Conservation (phyloP, 2,888 invertebrate genomes). For the Muschampia plurimacula region DNA sequence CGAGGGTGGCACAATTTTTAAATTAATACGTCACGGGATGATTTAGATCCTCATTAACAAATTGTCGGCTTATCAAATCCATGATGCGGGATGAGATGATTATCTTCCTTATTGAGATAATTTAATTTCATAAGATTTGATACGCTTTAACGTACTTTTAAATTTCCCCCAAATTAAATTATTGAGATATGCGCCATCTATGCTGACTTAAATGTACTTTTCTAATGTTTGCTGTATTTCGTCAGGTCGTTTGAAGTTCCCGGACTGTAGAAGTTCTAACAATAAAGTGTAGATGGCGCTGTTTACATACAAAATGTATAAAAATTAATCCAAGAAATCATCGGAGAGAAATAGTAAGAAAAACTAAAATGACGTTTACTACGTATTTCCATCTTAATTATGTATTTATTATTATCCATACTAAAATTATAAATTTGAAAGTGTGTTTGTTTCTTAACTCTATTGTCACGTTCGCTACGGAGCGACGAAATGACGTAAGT, state of each 20-base stretch:
- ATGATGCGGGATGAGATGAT: slow-evolving; percentile 54
- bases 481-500: no score
- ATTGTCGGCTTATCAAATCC: slow-evolving; percentile 48
- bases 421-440: no score
- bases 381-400: not conserved
- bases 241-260: not conserved
- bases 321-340: not conserved
- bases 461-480: no score
- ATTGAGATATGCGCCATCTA: slow-evolving; percentile 25
- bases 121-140: slow-evolving; percentile 55
- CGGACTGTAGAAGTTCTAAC: not conserved
- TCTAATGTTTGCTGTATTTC: not conserved
- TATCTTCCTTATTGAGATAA: slow-evolving; percentile 39
- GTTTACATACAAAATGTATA: not conserved
- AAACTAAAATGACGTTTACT: not conserved
- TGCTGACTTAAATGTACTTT: not conserved
- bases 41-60: slow-evolving; percentile 49
- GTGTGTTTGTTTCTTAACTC: no score
- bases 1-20: slow-evolving; percentile 21
- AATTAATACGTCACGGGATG: slow-evolving; percentile 27
- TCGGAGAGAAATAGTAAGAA: no score
- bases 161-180: slow-evolving; percentile 14
- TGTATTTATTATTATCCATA: no score
- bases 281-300: slow-evolving; percentile 5
- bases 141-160: slow-evolving; percentile 43